phyloP scores from a whole-genome alignment of 1,140 invertebrate genomes.

The Cotesia vestalis region DNA sequence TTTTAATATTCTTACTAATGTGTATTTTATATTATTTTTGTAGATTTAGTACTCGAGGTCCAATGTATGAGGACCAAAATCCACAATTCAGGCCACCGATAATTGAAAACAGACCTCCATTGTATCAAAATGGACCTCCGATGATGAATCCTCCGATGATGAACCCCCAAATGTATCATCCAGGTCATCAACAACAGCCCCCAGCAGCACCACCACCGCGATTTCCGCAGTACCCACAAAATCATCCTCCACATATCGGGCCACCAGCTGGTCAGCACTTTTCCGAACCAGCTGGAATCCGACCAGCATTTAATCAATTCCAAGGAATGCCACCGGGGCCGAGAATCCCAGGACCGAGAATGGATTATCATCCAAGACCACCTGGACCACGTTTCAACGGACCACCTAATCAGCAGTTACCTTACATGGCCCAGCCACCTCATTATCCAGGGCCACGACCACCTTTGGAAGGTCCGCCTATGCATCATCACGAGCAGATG shows the following conservation, averaged over 20 bases:
- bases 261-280: constrained; percentile 34
- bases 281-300: constrained; percentile 13
- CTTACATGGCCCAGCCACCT: constrained; percentile 43
- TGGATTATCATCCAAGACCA: constrained; percentile 35
- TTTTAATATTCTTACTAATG: neutral
- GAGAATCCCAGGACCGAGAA: constrained; percentile 29
- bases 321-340: constrained; percentile 33
- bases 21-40: neutral
- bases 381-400: constrained; percentile 45
- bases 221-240: constrained; percentile 42
- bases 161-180: constrained; percentile 41
- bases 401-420: constrained; percentile 50
- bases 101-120: constrained; percentile 48
- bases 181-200: constrained; percentile 3
- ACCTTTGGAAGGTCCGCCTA: constrained; percentile 25
- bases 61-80: constrained; percentile 41
- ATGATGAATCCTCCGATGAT: constrained; percentile 46
- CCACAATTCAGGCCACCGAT: constrained; percentile 51
- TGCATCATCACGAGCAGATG: constrained; percentile 45
- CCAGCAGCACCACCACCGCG: constrained; percentile 35
- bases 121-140: constrained; percentile 34
- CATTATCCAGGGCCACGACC: constrained; percentile 35
- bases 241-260: constrained; percentile 28
- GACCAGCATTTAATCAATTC: constrained; percentile 38
- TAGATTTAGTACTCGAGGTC: constrained; percentile 18